A percentile compares a stretch with the other conserved stretches of the same genome.
Conservation (phyloP, 2,797 vertebrate species). For the Anguilla pacifica region DNA sequence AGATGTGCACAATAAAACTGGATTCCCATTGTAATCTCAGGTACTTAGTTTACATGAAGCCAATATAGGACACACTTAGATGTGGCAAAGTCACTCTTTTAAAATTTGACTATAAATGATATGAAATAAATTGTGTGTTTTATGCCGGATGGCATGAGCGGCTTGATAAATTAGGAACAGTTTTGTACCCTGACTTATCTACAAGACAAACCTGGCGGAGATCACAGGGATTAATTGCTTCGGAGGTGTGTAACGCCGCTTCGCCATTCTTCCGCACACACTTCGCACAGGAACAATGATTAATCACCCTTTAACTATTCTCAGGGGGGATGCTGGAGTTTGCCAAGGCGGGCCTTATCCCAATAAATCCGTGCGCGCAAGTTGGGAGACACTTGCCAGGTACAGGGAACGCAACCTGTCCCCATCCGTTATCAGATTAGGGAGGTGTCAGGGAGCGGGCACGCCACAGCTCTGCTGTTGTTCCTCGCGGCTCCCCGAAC, state of each 20-base stretch:
- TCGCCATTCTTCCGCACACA: slow-evolving; percentile 95
- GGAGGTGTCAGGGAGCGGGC: slow-evolving; percentile 89
- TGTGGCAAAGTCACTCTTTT: slow-evolving; percentile 99
- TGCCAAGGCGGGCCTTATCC: slow-evolving; percentile 99
- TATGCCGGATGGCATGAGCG: slow-evolving; percentile 98
- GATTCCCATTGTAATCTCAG: slow-evolving; percentile 99
- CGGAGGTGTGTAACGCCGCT: slow-evolving; percentile 99
- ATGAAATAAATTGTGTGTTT: slow-evolving; percentile 99
- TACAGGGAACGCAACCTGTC: slow-evolving; percentile 90
- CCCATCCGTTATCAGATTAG: slow-evolving; percentile 99
- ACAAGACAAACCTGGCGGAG: slow-evolving; percentile 99
- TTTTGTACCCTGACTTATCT: slow-evolving; percentile 99
- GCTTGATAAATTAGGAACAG: slow-evolving; percentile 99
- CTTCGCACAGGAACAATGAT: slow-evolving; percentile 99
- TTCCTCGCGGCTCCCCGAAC: slow-evolving; percentile 62
- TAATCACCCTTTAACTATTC: slow-evolving; percentile 99
- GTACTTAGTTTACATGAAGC: slow-evolving; percentile 99
- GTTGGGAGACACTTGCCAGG: slow-evolving; percentile 79
- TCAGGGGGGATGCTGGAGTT: slow-evolving; percentile 90
- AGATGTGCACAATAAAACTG: slow-evolving; percentile 99
- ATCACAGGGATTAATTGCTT: slow-evolving; percentile 99
- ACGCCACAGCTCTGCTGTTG: slow-evolving; percentile 75
- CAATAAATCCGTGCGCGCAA: slow-evolving; percentile 88
- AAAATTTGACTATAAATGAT: slow-evolving; percentile 99
- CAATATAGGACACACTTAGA: slow-evolving; percentile 97